These are phyloP conservation scores for Dicranocentrus wangi DNA, from an alignment of 2,888 invertebrate genomes.

Conservation along the genomic window DNA sequence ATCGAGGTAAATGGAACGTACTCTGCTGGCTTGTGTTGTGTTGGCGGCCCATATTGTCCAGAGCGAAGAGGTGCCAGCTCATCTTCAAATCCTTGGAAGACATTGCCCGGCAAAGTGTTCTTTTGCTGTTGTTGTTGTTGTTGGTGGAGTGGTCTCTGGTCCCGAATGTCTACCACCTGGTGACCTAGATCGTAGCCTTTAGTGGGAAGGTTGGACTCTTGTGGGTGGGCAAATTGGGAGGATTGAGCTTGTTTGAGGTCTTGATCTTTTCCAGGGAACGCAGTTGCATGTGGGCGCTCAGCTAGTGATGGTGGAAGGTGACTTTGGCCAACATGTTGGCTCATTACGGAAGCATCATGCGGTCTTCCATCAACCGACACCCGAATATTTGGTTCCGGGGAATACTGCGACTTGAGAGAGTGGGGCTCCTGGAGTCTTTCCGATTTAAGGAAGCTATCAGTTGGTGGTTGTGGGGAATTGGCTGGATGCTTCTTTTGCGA, in stretches of 20 bases:
- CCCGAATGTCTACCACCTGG: neutral
- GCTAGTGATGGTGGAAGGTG: constrained; percentile 3
- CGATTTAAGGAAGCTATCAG: neutral
- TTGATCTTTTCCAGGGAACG: neutral
- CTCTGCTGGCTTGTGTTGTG: constrained; percentile 18
- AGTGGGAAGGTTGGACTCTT: neutral
- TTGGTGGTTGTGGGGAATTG: neutral
- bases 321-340: neutral
- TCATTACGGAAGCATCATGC: constrained; percentile 31
- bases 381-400: constrained; percentile 10
- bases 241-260: neutral
- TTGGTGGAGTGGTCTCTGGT: constrained; percentile 7
- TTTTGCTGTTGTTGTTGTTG: neutral
- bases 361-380: constrained; percentile 45
- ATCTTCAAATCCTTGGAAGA: constrained; percentile 27
- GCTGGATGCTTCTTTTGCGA: neutral
- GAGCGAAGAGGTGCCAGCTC: constrained; percentile 7
- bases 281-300: constrained; percentile 11
- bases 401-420: neutral
- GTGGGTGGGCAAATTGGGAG: neutral
- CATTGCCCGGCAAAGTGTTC: constrained; percentile 24
- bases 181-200: constrained; percentile 28
- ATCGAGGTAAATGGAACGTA: constrained; percentile 59
- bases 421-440: neutral
- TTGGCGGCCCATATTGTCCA: constrained; percentile 56